These are phyloP conservation scores for Euura lappo DNA, from an alignment of 1,140 invertebrate species.

Conservation along the genomic window DNA sequence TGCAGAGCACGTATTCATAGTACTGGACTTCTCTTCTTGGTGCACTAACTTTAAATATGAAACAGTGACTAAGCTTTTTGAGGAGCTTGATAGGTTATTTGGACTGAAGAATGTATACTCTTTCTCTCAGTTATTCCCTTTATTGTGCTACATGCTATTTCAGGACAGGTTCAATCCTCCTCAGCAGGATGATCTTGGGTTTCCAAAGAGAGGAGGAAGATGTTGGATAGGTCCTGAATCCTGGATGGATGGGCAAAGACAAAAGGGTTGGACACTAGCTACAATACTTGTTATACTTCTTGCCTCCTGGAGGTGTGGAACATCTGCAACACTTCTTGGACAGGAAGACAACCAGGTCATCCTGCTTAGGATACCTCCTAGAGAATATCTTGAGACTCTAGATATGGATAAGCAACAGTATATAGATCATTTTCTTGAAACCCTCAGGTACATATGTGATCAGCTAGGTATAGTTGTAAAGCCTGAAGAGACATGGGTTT, in stretches of 20 bases:
- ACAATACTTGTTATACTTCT: background rate
- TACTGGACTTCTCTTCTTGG: conserved; percentile 1
- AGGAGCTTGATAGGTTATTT: background rate
- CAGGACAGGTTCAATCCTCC: conserved; percentile 6
- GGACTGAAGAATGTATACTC: background rate
- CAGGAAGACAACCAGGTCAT: background rate
- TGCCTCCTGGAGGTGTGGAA: background rate
- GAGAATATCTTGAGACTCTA: background rate
- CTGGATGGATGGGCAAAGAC: background rate
- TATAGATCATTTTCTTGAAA: background rate
- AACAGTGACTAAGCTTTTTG: background rate
- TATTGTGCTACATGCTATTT: background rate
- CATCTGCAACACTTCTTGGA: background rate
- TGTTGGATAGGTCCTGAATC: conserved; percentile 1
- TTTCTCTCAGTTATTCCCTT: background rate
- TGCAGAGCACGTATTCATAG: background rate
- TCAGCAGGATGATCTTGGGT: background rate
- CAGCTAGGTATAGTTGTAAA: background rate
- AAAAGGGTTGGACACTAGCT: background rate
- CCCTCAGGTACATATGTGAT: background rate
- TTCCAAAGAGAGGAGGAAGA: background rate
- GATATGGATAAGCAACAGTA: background rate
- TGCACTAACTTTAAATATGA: background rate
- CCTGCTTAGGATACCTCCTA: background rate
- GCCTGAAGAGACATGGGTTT: background rate